These are phyloP conservation scores for Perithous albicinctus DNA, from an alignment of 2,888 invertebrate species.

Conservation along the genomic window DNA sequence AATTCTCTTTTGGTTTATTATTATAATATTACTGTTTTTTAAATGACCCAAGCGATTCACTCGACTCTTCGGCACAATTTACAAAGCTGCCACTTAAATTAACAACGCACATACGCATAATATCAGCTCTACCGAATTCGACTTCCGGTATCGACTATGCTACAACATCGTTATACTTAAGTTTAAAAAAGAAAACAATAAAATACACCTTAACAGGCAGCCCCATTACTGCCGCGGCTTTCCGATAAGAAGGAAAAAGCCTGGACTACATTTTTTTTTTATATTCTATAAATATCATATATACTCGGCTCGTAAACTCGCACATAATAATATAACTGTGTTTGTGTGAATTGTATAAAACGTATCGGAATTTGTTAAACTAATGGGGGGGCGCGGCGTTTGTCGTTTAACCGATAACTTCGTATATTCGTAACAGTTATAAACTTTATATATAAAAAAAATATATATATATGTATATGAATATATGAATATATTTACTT, in stretches of 20 bases:
- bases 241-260: constrained; percentile 42
- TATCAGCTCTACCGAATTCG: constrained; percentile 46
- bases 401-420: constrained; percentile 76
- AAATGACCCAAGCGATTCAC: constrained; percentile 24
- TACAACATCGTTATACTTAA: constrained; percentile 54
- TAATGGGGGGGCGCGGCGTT: constrained; percentile 71
- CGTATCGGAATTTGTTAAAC: constrained; percentile 78
- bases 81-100: constrained; percentile 52
- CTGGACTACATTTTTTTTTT: constrained; percentile 6
- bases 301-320: constrained; percentile 73
- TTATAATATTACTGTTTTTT: no score
- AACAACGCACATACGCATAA: constrained; percentile 42
- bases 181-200: constrained; percentile 64
- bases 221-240: constrained; percentile 10
- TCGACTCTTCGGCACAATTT: constrained; percentile 31
- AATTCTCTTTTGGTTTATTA: constrained; percentile 1
- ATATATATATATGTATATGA: constrained; percentile 71
- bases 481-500: constrained; percentile 77
- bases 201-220: constrained; percentile 65
- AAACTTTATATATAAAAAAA: constrained; percentile 81
- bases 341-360: constrained; percentile 76
- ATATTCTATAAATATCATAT: constrained; percentile 76
- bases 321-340: constrained; percentile 75
- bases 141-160: constrained; percentile 65
- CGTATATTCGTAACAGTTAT: constrained; percentile 81